Evolutionary conservation across 2,113 vertebrate species (phyloP), one percentile per base, ranked within the genome.

Genomic region (Caracal caracal): DNA sequence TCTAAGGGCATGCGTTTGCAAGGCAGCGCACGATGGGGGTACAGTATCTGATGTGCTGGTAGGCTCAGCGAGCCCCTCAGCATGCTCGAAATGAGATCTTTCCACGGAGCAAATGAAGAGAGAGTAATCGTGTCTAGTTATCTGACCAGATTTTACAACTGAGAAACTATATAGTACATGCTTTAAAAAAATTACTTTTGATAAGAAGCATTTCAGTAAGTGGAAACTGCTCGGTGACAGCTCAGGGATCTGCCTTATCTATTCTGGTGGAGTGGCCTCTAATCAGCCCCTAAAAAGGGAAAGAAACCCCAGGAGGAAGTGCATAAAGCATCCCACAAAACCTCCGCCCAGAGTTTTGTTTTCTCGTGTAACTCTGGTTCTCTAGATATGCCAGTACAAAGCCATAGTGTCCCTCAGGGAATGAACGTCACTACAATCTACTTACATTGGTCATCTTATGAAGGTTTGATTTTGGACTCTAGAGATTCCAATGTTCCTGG

Each of bases 91-190:
- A 91, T 17, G 7, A 84, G 84, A 85, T 88, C 66, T 82, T 80
- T 80, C 66, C 91, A 56, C 17, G 3, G 51, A 97, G 83, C 59
- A 75, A 90, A 66, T 30, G 83, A 95, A 73, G 51, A 66, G 51
- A 66, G 37, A 91, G 47, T 84, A 71, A 73, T 85, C 73, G 26
- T 71, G 56, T 92, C 79, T 95, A 83, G 88, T 96, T 94, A 96
- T 93, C 95, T 88, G 56, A 33, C 59, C 73, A 93, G 93, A 97
- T 90, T 94, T 93, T 81, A 87, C 56, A 28, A 83, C 75, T 53
- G 65, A 89, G 65, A 93, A 86, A 68, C 70, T 47, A 28, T 24
- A 35, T 35, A 84, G 49, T 51, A 47, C 19, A 78, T 59, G 35
- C 10, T 78, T 78, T 24, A 4, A 12, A 76, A 90, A 81, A 88